Base-by-base conservation (phyloP, 2,113 vertebrate genomes). In the Lepus timidus region DNA sequence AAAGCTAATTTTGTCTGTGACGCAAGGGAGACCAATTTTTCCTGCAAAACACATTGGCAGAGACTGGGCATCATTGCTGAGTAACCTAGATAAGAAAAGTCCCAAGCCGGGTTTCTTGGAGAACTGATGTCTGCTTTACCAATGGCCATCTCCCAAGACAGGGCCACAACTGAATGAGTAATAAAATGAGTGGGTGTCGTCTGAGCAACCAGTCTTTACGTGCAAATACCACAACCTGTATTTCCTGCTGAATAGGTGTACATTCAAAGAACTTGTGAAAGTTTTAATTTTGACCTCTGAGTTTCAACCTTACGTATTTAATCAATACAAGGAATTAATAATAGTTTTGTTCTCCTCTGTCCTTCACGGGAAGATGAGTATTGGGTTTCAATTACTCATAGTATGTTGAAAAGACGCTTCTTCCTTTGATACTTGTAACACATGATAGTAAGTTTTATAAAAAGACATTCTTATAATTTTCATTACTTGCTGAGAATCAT, bases 1-100 rank as follows among this genome's bases (percentile, higher is more conserved):
- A 92, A 81, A 80, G 4, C 75, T 73, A 11, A 19, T 87, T 96
- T 80, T 92, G 65, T 62, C 49, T 80, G 33, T 71, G 79, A 80
- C 64, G 58, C 31, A 95, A 33, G 74, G 1, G 17, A 82, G 90
- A 12, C 31, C 84, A 85, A 29, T 85, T 95, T 55, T 93, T 70
- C 76, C 4, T 88, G 65, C 22, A 83, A 20, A 70, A 55, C 3
- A 33, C 4, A 1, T 81, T 62, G 0, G 0, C 14, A 70, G 65
- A 55, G 6, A 23, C 25, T 12, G 44, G 9, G 33, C 95, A 65
- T 79, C 36, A 14, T 83, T 91, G 73, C 85, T 68, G 2, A 93
- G 79, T 86, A 68, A 33, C 17, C 36, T 33, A 1, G 10, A 82
- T 86, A 22, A 76, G 89, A 71, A 83, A 71, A 44, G 73, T 73